Conservation (phyloP, 2,113 vertebrate genomes). For the Bothrops jararaca region DNA sequence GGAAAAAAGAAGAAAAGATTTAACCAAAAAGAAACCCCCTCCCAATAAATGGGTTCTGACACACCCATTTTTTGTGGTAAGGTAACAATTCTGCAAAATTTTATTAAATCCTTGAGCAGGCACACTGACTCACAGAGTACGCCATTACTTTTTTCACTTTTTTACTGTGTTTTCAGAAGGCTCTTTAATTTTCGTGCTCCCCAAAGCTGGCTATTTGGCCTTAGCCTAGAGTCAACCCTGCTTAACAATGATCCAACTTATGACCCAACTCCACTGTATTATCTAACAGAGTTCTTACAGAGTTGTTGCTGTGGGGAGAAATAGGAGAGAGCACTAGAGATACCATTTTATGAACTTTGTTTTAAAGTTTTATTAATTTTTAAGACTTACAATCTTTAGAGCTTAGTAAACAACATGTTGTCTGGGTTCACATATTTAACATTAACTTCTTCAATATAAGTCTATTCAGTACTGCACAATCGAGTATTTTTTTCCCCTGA, state of each 20-base stretch:
- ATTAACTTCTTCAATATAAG: too few species aligned
- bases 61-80: background rate
- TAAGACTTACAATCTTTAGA: too few species aligned
- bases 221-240: background rate
- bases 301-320: background rate
- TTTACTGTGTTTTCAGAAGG: background rate
- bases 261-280: background rate
- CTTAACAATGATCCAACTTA: background rate
- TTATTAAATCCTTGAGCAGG: background rate
- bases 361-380: too few species aligned
- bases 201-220: background rate
- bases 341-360: background rate
- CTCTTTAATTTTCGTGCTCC: background rate
- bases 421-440: too few species aligned
- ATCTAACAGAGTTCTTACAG: background rate
- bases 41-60: too few species aligned
- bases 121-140: background rate
- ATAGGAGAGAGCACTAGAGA: background rate
- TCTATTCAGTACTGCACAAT: too few species aligned
- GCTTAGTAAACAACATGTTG: too few species aligned
- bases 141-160: background rate
- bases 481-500: too few species aligned
- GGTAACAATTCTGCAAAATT: too few species aligned
- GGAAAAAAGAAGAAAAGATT: too few species aligned
- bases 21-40: too few species aligned